Evolutionary conservation across 92 coral and sea anemone species (phyloP).

Genomic region (Muricea muricata): DNA sequence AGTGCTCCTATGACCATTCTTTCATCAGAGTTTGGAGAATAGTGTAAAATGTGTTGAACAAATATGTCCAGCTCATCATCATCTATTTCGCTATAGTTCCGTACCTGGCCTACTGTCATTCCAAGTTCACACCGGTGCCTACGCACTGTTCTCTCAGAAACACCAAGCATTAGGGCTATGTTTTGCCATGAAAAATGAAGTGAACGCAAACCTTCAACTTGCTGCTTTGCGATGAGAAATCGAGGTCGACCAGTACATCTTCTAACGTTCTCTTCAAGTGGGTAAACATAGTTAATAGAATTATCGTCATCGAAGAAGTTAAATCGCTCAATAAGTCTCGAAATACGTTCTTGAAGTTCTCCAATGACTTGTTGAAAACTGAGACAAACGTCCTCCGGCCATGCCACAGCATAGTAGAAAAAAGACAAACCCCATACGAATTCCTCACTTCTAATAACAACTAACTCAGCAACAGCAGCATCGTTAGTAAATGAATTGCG

Average conservation of each 20-base stretch:
- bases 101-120: not conserved
- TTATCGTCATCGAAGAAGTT: not conserved
- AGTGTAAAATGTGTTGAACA: not conserved
- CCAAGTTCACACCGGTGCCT: not conserved
- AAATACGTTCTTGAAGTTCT: slow-evolving; percentile 23
- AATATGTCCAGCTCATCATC: not conserved
- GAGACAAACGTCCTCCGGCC: not conserved
- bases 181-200: slow-evolving; percentile 9
- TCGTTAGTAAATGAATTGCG: not conserved
- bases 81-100: not conserved
- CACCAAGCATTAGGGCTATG: slow-evolving; percentile 2
- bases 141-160: not conserved
- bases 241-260: slow-evolving; percentile 1
- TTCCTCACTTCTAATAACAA: not conserved
- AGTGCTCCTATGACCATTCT: not conserved
- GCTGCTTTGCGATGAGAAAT: slow-evolving; percentile 6
- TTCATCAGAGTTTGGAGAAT: not conserved
- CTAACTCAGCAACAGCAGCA: slow-evolving; percentile 13
- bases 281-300: not conserved
- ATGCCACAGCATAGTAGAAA: not conserved
- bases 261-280: not conserved
- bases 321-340: slow-evolving; percentile 9
- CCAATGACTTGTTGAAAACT: not conserved
- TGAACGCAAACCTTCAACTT: not conserved
- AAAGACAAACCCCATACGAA: slow-evolving; percentile 9